Evolutionary conservation across 2,797 vertebrate species (phyloP), one percentile per base, ranked within the genome.

Genomic region (Cetoscarus ocellatus): DNA sequence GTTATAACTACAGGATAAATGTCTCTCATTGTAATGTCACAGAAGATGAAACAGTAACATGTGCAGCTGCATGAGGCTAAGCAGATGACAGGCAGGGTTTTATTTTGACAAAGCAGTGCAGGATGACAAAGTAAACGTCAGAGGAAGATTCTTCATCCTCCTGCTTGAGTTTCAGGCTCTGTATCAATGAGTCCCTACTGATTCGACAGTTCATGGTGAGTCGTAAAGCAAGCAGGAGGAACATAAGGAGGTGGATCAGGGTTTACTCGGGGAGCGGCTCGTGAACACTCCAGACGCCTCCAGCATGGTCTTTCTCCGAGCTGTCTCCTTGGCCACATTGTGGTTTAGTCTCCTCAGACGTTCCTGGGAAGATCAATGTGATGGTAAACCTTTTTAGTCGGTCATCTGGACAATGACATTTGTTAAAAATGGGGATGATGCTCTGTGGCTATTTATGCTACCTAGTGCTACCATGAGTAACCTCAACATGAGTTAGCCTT

Each of bases 281-380:
- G 94, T 86, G 84, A 97, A 98, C 42, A 93, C 93, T 0, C 96
- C 96, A 0, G 96, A 96, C 8, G 95, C 89, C 82, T 98, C 97
- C 83, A 99, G 91, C 95, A 98, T 95, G 1, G 96, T 97, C 68
- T 96, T 96, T 55, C 97, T 95, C 2, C 96, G 82, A 1, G 96
- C 95, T 0, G 96, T 98, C 91, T 99, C 97, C 82, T 97, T 98
- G 66, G 96, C 96, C 61, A 99, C 96, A 15, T 95, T 97, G 88
- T 98, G 97, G 86, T 97, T 97, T 55, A 98, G 91, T 69, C 97
- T 78, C 72, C 97, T 88, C 82, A 98, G 88, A 34, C 97, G 90
- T 55, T 98, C 97, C 97, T 98, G 83, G 1, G 8, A 19, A 67
- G 38, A 74, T 7, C 7, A 82, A 70, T 1, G 13, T 76, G 39